Base-by-base conservation (phyloP, 2,888 invertebrate genomes). In the Pedicia rivosa region DNA sequence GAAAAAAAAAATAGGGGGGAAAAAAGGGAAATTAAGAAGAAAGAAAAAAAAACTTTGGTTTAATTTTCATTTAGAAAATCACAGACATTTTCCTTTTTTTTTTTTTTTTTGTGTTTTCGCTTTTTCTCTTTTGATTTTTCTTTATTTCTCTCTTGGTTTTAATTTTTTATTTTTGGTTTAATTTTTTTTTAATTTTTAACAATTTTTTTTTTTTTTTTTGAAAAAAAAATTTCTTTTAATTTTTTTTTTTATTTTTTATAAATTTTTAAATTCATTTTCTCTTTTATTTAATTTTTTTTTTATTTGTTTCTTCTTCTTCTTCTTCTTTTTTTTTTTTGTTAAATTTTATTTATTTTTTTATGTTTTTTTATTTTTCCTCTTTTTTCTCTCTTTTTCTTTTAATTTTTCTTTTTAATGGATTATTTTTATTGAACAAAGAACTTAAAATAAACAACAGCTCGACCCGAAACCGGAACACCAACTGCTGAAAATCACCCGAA, bases 391-490 rank as follows among this genome's bases (percentile, higher is more conserved):
- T 29, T 29, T 14, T 14, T 31, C 3, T 16, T 15, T 14, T 15
- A 16, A 16, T 19, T 31, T 19, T n/a, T 19, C n/a, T 17, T 19
- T 16, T 32, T 19, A 14, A 10, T 22, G 14, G 5, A 13, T 7
- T n/a, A n/a, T n/a, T n/a, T n/a, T n/a, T n/a, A n/a, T n/a, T 32
- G 32, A 32, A 32, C 32, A 32, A 32, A 32, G 19, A 32, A 32
- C 19, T 32, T 32, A 32, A 32, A 32, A 32, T 20, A 32, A 32
- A 32, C 35, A 56, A 59, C 62, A 61, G 58, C 59, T 60, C 62
- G 58, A 60, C 59, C 60, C 60, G 60, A 61, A 60, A 61, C 62
- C 60, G 60, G 62, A 61, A 61, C 59, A 61, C 61, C 61, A 61
- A 61, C 60, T 61, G 35, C 35, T 24, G 28, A 32, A 32, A 20